Evolutionary conservation across 2,797 vertebrate species (phyloP), one percentile per base, ranked within the genome.

Genomic region (Tenualosa thibaudeaui): DNA sequence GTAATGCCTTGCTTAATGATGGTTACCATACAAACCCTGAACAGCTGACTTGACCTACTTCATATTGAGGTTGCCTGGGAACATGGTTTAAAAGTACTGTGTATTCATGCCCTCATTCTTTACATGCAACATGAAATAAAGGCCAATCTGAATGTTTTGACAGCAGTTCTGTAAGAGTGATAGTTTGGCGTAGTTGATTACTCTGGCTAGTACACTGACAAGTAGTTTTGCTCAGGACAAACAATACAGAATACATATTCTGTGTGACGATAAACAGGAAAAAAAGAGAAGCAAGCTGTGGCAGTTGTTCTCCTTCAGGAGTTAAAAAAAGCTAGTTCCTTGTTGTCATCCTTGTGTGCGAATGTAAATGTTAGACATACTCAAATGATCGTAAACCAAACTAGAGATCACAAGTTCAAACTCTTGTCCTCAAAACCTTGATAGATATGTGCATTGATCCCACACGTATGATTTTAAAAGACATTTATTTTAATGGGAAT

Each of bases 401-500:
- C 15, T 0, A 54, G 53, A 3, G 3, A 54, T 13, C 12, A 54
- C 15, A 54, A 56, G 54, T 5, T 56, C 54, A 56, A 19, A 4
- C 54, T 3, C 19, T 53, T 56, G 54, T 56, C 17, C 5, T 56
- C 17, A 56, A 56, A 5, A 19, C 54, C 17, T 56, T 0, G 54
- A 56, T 56, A 19, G 8, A 22, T 54, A 54, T 60, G 22, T 22
- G 22, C 56, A 60, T 22, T 17, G 13, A 75, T 43, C 17, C 71
- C 15, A 78, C 31, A 71, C 26, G 13, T 17, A 37, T 75, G 40
- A 8, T 19, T 46, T 78, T 46, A 46, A 78, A 78, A 78, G 24
- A 84, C 40, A 84, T 53, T 31, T 75, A 75, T 78, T 78, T 46
- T 22, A 43, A 43, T 78, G 40, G 37, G 71, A 19, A 17, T 31